phyloP scores from a whole-genome alignment of 2,113 vertebrate genomes.

The Archocentrus centrarchus region DNA sequence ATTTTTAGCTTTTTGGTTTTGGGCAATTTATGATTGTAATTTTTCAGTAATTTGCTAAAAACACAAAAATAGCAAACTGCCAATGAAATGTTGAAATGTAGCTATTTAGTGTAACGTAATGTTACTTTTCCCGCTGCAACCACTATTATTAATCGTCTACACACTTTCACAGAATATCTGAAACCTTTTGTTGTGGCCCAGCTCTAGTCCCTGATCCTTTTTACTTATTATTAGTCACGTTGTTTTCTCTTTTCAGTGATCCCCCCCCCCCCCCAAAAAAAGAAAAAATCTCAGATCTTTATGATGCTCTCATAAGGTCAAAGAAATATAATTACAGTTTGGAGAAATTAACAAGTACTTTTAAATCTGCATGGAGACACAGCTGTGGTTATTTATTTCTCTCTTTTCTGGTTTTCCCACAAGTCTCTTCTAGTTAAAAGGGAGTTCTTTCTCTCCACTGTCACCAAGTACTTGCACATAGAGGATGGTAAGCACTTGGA shows the following conservation, averaged over 20 bases:
- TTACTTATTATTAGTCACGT: constrained; percentile 3
- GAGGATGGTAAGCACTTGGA: no score
- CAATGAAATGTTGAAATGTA: no score
- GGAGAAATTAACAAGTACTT: not conserved
- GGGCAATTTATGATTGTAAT: no score
- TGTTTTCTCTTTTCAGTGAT: not conserved
- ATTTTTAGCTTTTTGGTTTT: no score
- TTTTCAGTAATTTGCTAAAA: no score
- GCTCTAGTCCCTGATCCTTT: not conserved
- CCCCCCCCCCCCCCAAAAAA: no score
- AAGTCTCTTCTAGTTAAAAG: not conserved
- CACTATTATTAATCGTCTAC: not conserved
- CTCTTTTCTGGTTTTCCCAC: not conserved
- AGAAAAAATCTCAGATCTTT: no score
- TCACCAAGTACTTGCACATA: not conserved
- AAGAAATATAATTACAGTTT: not conserved
- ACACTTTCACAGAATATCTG: constrained; percentile 2
- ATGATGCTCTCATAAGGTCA: not conserved
- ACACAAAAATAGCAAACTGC: no score
- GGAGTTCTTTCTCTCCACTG: no score
- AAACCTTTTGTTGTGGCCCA: constrained; percentile 21
- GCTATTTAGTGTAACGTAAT: not conserved
- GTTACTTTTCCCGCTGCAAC: not conserved
- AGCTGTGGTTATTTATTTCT: no score
- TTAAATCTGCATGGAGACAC: not conserved